Evolutionary conservation across 2,113 vertebrate genomes (phyloP), one percentile per base, ranked within the genome.

Genomic region (Psittacula cyanocephala): DNA sequence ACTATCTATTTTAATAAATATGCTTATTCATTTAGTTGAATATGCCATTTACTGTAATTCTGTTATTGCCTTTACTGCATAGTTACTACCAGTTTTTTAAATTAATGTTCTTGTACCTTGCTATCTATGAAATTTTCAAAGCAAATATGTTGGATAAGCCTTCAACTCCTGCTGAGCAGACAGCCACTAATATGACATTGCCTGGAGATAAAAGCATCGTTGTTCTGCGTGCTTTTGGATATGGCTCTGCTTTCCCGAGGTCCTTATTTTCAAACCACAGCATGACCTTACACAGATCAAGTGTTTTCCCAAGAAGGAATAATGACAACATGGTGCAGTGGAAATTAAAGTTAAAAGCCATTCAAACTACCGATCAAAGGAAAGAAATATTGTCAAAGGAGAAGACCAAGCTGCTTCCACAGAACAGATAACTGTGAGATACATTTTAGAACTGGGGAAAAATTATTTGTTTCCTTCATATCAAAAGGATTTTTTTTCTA

Each of bases 71-170:
- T 88, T 63, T 63, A 64, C 43, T 83, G 16, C 29, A 16, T 59
- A 47, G 18, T 53, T 87, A 23, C 31, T 33, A 80, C 23, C 12
- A 77, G 39, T 60, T 92, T 80, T 74, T 84, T 47, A 88, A 88
- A 91, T 60, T 37, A 85, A 82, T 89, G 49, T 41, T 80, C 67
- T 53, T 62, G 41, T 81, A 62, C 47, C 46, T 37, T 78, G n/a
- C 43, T 92, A 86, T 86, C 68, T 78, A 31, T 62, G 46, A 84
- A 83, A 84, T 83, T 93, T 95, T 89, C 35, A 81, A 88, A 81
- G 62, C 44, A 95, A 76, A 64, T 89, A 65, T 57, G 15, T 89
- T 80, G 44, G 72, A 89, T 81, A 80, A 94, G 27, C 29, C n/a
- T 86, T 95, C 64, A 63, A 1, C 68, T 89, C 91, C 80, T 72